Evolutionary conservation across 2,888 invertebrate species (phyloP).

Genomic region (Cheilosia vulpina): DNA sequence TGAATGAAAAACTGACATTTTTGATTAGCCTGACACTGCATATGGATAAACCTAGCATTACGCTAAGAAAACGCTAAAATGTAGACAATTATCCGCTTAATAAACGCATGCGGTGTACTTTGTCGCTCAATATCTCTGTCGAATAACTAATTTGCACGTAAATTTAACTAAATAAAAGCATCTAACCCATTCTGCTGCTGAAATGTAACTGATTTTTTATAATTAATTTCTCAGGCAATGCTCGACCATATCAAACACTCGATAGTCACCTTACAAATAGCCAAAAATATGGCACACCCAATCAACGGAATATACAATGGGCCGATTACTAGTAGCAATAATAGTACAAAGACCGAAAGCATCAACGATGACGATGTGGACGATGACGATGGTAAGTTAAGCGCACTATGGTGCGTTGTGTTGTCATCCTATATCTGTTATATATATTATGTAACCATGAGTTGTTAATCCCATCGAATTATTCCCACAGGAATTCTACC

Average conservation of each 20-base stretch:
- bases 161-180: too few relatives aligned
- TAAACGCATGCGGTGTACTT: too few relatives aligned
- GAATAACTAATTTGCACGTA: too few relatives aligned
- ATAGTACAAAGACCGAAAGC: constrained; percentile 73
- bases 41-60: too few relatives aligned
- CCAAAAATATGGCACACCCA: constrained; percentile 97
- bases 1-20: too few relatives aligned
- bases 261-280: constrained; percentile 98
- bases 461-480: constrained; percentile 61
- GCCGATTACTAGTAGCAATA: constrained; percentile 82
- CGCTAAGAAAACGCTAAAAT: too few relatives aligned
- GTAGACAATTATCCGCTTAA: too few relatives aligned
- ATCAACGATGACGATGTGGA: constrained; percentile 74
- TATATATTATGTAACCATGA: constrained; percentile 15
- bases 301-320: constrained; percentile 94
- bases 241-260: constrained; percentile 99
- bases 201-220: constrained; percentile 3
- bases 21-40: too few relatives aligned
- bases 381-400: constrained; percentile 69
- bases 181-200: neutral
- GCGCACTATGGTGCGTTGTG: neutral
- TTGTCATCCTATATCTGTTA: neutral
- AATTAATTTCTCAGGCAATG: constrained; percentile 88
- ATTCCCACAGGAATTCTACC: constrained; percentile 66
- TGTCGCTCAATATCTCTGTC: too few relatives aligned